Evolutionary conservation across 2,888 invertebrate genomes (phyloP).

Genomic region (Epinotia ramella): DNA sequence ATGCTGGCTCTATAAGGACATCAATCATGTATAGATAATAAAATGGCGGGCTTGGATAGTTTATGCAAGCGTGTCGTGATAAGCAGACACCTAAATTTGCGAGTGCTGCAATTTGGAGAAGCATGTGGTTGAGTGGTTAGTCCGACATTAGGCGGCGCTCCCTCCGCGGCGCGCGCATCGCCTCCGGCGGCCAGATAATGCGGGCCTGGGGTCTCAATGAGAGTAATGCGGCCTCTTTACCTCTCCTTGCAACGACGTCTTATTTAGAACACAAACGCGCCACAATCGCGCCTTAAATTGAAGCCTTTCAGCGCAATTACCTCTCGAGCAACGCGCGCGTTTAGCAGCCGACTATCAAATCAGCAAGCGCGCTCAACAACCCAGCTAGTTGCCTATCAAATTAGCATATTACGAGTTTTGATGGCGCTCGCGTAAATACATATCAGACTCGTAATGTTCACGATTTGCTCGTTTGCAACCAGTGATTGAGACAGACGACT

Average conservation of each 20-base stretch:
- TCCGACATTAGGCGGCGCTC: conserved; percentile 49
- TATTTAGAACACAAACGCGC: conserved; percentile 79
- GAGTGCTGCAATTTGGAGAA: conserved; percentile 46
- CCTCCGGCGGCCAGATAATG: conserved; percentile 75
- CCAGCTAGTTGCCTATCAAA: conserved; percentile 58
- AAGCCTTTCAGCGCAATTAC: conserved; percentile 81
- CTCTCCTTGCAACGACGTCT: conserved; percentile 78
- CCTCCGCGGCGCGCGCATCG: conserved; percentile 63
- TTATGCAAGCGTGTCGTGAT: conserved; percentile 45
- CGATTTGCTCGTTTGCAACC: conserved; percentile 36
- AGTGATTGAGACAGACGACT: conserved; percentile 9
- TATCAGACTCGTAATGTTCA: conserved; percentile 48
- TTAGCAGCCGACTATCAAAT: conserved; percentile 75
- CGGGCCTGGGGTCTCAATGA: conserved; percentile 75
- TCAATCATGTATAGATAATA: conserved; percentile 37
- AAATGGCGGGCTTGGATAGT: conserved; percentile 37
- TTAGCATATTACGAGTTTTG: conserved; percentile 57
- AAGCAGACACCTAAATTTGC: conserved; percentile 47
- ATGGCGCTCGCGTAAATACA: conserved; percentile 51
- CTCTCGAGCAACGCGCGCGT: conserved; percentile 66
- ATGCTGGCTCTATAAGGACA: conserved; percentile 38
- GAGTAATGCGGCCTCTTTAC: conserved; percentile 81
- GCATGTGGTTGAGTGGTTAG: conserved; percentile 47
- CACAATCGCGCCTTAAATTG: conserved; percentile 77
- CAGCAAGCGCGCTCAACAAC: conserved; percentile 59